phyloP scores from a whole-genome alignment of 1,140 invertebrate species.

The Arion vulgaris region DNA sequence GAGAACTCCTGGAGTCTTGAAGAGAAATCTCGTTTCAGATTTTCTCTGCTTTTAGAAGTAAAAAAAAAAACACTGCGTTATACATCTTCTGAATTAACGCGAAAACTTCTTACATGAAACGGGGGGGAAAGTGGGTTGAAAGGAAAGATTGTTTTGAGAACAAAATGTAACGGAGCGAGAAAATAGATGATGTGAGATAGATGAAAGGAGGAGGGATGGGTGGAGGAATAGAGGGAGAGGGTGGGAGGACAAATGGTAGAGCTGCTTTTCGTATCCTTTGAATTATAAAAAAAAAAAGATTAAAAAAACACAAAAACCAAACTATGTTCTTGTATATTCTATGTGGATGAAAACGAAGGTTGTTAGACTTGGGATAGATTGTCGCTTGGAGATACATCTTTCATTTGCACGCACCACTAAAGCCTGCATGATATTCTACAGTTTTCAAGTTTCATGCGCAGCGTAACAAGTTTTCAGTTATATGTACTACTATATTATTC shows the following conservation, averaged over 20 bases:
- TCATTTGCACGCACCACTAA: no score
- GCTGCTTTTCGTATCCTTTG: no score
- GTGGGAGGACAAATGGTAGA: background rate
- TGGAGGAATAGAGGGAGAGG: constrained; percentile 9
- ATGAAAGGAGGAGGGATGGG: background rate
- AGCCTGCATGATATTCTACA: background rate
- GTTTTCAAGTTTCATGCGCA: no score
- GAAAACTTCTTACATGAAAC: background rate
- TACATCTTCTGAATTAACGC: background rate
- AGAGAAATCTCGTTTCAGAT: background rate
- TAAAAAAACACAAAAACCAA: no score
- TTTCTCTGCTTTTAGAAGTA: background rate
- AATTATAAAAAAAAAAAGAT: no score
- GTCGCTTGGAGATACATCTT: no score
- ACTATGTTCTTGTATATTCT: no score
- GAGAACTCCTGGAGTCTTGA: background rate
- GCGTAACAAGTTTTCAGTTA: background rate
- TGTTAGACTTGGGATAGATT: no score
- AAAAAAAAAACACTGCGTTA: no score
- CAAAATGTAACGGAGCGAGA: background rate
- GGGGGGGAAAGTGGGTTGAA: constrained; percentile 5
- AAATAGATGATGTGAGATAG: background rate
- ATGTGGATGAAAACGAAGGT: no score
- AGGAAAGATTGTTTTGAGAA: background rate
- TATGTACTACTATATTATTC: background rate